Evolutionary conservation across 2,797 vertebrate genomes (phyloP).

Genomic region (Aldrovandia affinis): DNA sequence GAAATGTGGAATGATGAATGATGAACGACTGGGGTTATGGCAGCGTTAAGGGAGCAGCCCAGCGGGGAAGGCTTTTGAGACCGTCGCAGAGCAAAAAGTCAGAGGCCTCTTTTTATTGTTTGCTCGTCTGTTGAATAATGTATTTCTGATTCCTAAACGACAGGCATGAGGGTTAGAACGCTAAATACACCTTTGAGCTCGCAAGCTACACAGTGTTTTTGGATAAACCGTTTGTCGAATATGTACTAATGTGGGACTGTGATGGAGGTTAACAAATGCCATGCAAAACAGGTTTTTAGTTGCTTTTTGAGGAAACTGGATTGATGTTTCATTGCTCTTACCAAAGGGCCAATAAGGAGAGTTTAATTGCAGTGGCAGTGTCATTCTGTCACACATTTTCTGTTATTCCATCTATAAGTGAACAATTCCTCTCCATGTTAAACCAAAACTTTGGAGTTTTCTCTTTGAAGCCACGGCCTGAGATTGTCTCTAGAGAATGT

Average conservation of each 20-base stretch:
- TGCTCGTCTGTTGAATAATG: constrained; percentile 26
- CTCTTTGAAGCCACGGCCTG: too few species aligned
- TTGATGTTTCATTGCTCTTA: not conserved
- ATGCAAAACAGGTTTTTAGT: not conserved
- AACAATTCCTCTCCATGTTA: too few species aligned
- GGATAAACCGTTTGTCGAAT: not conserved
- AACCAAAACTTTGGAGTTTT: too few species aligned
- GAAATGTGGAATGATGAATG: not conserved
- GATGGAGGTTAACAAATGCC: not conserved
- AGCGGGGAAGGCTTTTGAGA: not conserved
- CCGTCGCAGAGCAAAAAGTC: not conserved
- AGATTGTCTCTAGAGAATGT: too few species aligned
- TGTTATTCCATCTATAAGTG: not conserved
- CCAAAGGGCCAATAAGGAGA: not conserved
- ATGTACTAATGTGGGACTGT: too few species aligned
- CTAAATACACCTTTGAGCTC: constrained; percentile 22
- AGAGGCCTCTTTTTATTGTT: constrained; percentile 22
- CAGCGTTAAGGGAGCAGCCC: not conserved
- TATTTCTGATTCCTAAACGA: not conserved
- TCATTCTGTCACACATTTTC: not conserved
- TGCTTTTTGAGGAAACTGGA: not conserved
- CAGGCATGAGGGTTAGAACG: constrained; percentile 35
- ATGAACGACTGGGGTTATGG: not conserved
- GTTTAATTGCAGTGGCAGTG: not conserved
- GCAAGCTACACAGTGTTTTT: constrained; percentile 15